A percentile compares a stretch with the other conserved stretches of the same genome.
Conservation (phyloP, 23 tunicate genomes). For the Styela clava region DNA sequence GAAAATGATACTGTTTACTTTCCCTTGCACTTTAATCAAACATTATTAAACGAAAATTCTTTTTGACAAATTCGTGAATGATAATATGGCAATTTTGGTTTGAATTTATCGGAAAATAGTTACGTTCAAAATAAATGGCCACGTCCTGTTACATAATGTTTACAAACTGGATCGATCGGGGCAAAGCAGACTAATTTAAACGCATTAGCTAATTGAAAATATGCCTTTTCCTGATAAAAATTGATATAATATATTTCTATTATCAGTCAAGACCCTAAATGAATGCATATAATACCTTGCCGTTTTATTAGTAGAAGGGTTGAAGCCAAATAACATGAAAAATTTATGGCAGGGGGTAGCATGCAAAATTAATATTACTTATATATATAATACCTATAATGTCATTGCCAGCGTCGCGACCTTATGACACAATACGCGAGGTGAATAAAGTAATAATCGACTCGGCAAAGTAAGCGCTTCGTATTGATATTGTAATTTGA, state of each 20-base stretch:
- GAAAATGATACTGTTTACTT: too few species aligned
- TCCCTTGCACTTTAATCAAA: too few species aligned
- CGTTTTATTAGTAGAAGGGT: background rate
- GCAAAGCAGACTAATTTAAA: background rate
- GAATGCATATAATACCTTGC: background rate
- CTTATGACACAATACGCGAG: background rate
- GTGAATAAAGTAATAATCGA: too few species aligned
- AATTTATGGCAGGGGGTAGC: conserved; percentile 1
- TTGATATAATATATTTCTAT: background rate
- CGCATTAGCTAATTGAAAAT: conserved; percentile 18
- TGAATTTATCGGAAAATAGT: background rate
- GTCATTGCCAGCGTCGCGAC: background rate
- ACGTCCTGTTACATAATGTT: background rate
- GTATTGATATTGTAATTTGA: too few species aligned
- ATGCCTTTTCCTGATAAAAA: background rate
- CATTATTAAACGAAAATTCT: too few species aligned
- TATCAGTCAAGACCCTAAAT: background rate
- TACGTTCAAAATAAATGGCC: background rate
- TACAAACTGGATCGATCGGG: conserved; percentile 1
- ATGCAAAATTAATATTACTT: conserved; percentile 6
- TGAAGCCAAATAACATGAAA: conserved; percentile 16
- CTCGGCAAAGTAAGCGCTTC: too few species aligned
- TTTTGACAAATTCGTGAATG: background rate
- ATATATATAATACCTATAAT: too few species aligned
- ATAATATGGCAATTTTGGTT: background rate